Conservation (phyloP, 2,797 vertebrate species). For the Sebastes steindachneri region DNA sequence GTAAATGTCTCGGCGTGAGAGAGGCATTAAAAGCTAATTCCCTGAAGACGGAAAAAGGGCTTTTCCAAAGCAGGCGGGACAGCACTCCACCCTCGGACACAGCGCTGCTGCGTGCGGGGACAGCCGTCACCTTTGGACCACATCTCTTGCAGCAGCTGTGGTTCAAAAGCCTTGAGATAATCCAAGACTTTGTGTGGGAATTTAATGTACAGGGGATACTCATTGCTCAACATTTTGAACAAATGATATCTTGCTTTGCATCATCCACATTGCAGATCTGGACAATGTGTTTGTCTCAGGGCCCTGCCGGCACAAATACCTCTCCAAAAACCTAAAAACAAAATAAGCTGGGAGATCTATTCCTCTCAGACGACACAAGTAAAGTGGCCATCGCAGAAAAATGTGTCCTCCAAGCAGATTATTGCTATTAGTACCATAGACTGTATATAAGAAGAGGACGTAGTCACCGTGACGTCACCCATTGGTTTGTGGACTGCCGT, state of each 20-base stretch:
- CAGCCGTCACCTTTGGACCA: background rate
- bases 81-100: background rate
- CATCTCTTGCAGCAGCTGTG: background rate
- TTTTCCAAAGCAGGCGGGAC: slow-evolving; percentile 48
- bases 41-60: slow-evolving; percentile 43
- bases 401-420: background rate
- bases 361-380: background rate
- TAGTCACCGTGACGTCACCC: no score
- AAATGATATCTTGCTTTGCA: background rate
- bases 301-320: background rate
- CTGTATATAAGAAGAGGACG: no score
- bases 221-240: background rate
- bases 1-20: slow-evolving; percentile 73
- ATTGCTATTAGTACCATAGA: no score
- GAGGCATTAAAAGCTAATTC: slow-evolving; percentile 65
- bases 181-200: background rate
- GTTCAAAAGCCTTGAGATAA: background rate
- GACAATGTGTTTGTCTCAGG: background rate
- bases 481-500: no score
- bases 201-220: background rate
- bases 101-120: background rate
- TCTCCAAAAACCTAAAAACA: background rate
- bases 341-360: background rate
- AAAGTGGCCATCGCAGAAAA: background rate
- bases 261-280: background rate